Conservation (phyloP, 2,113 vertebrate species). For the Ondatra zibethicus region DNA sequence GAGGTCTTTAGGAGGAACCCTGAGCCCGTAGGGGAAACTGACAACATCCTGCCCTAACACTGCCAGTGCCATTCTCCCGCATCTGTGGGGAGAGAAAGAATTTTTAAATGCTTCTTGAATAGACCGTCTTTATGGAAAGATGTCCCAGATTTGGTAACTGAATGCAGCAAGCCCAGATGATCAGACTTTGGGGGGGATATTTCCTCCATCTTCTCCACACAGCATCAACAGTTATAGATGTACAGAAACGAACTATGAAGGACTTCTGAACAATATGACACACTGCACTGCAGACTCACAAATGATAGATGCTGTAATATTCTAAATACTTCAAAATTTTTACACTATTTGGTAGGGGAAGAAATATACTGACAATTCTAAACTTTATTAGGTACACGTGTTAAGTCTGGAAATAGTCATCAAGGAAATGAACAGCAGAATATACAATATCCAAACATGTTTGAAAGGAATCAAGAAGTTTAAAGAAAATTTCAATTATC, state of each 20-base stretch:
- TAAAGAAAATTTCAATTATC: not conserved
- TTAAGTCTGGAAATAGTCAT: slow-evolving; percentile 1
- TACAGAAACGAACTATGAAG: not conserved
- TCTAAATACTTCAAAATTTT: slow-evolving; percentile 11
- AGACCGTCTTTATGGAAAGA: not conserved
- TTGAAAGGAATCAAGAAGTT: not conserved
- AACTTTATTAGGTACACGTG: not conserved
- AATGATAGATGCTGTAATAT: not conserved
- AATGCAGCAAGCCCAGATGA: slow-evolving; percentile 1
- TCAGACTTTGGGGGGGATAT: not conserved
- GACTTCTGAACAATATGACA: not conserved
- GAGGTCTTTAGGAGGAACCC: not conserved
- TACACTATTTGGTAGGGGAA: not conserved
- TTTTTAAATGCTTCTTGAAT: slow-evolving; percentile 11
- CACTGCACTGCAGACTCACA: not conserved
- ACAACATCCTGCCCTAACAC: not conserved
- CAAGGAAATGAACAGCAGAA: slow-evolving; percentile 31
- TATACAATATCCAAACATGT: not conserved
- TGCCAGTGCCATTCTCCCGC: not conserved
- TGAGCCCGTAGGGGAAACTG: not conserved
- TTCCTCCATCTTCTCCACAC: not conserved
- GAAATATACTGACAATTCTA: not conserved
- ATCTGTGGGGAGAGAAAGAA: not conserved
- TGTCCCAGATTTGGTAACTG: not conserved
- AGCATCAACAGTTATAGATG: not conserved